A percentile compares a stretch with the other conserved stretches of the same genome.
phyloP scores from a whole-genome alignment of 92 coral and sea anemone species.

The Phenganax subtilis region DNA sequence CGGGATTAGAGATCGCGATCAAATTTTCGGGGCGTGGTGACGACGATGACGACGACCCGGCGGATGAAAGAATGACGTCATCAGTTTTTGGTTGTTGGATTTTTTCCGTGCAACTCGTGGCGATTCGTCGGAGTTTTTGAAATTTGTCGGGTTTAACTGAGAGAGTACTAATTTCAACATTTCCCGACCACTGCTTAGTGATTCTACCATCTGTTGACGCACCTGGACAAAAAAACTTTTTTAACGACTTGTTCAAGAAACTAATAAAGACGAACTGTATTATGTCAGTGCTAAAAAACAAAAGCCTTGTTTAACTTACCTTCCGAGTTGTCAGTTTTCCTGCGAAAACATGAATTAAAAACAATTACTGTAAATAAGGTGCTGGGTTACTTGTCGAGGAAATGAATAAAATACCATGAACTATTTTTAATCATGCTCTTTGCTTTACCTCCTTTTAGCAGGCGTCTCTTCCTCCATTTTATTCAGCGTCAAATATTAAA shows the following conservation, averaged over 20 bases:
- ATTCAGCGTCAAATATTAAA: not conserved
- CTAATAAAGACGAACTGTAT: no score
- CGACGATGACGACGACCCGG: slow-evolving; percentile 92
- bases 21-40: slow-evolving; percentile 82
- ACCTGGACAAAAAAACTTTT: not conserved
- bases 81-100: slow-evolving; percentile 43
- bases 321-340: not conserved
- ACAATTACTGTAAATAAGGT: not conserved
- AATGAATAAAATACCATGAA: not conserved
- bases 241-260: not conserved
- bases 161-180: not conserved
- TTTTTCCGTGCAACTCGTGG: slow-evolving; percentile 33
- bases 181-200: not conserved
- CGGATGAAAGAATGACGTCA: slow-evolving; percentile 77
- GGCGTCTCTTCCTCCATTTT: slow-evolving; percentile 7
- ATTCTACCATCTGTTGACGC: not conserved
- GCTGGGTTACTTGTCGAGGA: not conserved
- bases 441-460: not conserved
- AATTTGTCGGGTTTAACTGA: slow-evolving; percentile 34
- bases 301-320: not conserved
- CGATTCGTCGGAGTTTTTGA: slow-evolving; percentile 29
- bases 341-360: not conserved
- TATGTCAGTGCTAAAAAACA: not conserved
- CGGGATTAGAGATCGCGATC: slow-evolving; percentile 72
- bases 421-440: not conserved